A percentile compares a stretch with the other conserved stretches of the same genome.
These are phyloP conservation scores for Luperina nickerlii DNA, from an alignment of 2,888 invertebrate species.

Conservation along the genomic window DNA sequence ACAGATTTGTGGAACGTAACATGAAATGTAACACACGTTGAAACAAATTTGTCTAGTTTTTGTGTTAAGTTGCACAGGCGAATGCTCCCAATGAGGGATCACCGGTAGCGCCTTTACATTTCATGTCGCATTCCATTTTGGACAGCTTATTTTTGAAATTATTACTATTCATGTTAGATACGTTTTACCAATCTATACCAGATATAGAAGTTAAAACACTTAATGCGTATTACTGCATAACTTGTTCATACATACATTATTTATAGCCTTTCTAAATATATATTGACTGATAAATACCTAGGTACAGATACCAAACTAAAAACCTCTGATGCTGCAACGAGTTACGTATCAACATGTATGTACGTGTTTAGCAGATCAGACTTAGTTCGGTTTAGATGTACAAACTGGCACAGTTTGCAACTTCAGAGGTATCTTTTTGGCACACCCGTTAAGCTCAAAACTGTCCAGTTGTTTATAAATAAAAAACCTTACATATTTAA, in stretches of 20 bases:
- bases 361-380: background rate
- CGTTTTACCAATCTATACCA: background rate
- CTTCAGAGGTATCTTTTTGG: slow-evolving; percentile 1
- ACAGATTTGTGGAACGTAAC: background rate
- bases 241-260: background rate
- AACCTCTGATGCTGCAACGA: background rate
- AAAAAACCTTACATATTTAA: slow-evolving; percentile 1
- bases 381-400: background rate
- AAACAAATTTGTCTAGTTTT: background rate
- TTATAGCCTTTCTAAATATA: background rate
- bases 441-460: background rate
- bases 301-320: background rate
- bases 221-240: background rate
- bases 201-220: background rate
- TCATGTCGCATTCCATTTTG: background rate
- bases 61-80: background rate
- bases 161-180: background rate
- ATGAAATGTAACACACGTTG: background rate
- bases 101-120: background rate
- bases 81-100: too few relatives aligned
- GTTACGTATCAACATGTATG: background rate
- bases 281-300: slow-evolving; percentile 1
- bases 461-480: background rate
- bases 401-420: background rate
- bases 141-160: background rate